These are phyloP conservation scores for Lamprotornis superbus DNA, from an alignment of 2,113 vertebrate genomes.

Conservation along the genomic window DNA sequence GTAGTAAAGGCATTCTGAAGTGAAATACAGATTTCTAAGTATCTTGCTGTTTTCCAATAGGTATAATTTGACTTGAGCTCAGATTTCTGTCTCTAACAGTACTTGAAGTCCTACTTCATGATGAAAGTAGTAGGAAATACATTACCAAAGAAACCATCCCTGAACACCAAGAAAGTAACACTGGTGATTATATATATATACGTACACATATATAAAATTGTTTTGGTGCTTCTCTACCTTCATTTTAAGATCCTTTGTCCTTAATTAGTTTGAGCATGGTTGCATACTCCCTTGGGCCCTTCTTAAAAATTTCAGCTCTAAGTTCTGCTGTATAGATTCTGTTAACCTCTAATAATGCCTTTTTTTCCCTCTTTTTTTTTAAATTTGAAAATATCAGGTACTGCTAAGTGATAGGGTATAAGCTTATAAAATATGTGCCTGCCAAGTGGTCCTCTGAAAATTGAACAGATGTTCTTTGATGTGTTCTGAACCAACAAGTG, in stretches of 20 bases:
- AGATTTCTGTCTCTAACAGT: not conserved
- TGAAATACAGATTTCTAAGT: not conserved
- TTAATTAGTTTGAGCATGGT: fast-evolving
- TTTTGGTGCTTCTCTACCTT: not conserved
- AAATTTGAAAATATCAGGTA: not conserved
- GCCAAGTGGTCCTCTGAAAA: not conserved
- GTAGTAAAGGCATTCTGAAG: not conserved
- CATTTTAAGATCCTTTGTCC: not conserved
- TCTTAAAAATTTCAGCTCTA: not conserved
- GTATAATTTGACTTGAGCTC: not conserved
- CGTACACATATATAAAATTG: not conserved
- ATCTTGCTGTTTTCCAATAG: not conserved
- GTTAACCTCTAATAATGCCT: not conserved
- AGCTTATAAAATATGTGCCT: not conserved
- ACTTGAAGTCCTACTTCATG: not conserved
- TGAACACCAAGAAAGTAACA: not conserved
- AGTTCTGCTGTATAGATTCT: not conserved
- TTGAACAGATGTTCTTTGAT: not conserved
- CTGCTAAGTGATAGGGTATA: not conserved
- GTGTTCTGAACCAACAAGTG: not conserved
- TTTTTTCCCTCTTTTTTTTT: not conserved
- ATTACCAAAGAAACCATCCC: constrained; percentile 5
- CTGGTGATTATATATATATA: not conserved
- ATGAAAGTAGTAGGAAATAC: not conserved
- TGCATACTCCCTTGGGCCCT: not conserved